Evolutionary conservation across 1,140 invertebrate species (phyloP).

Genomic region (Dinothrombium tinctorium): DNA sequence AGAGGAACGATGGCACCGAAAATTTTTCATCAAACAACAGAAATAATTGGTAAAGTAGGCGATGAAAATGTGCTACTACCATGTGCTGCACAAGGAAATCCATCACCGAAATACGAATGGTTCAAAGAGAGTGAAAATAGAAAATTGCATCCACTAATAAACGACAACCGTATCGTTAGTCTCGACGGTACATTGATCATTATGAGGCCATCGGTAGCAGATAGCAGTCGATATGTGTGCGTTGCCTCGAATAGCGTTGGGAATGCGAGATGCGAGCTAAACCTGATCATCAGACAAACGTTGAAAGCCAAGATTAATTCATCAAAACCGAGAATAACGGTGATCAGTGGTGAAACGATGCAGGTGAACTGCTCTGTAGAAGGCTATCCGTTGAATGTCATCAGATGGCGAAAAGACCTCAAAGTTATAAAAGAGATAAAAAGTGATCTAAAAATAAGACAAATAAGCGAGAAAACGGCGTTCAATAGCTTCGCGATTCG

Average conservation of each 20-base stretch:
- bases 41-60: not conserved
- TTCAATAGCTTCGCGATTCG: slow-evolving; percentile 9
- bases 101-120: slow-evolving; percentile 4
- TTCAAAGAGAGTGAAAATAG: not conserved
- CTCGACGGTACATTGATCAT: not conserved
- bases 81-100: slow-evolving; percentile 4
- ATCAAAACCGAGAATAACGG: not conserved
- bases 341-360: not conserved
- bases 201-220: not conserved
- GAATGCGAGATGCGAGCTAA: not conserved
- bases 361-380: slow-evolving; percentile 19
- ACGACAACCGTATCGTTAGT: not conserved
- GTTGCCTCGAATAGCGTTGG: not conserved
- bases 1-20: slow-evolving; percentile 3
- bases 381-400: slow-evolving; percentile 63
- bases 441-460: too few species aligned
- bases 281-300: not conserved
- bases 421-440: slow-evolving; percentile 20
- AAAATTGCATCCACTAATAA: too few species aligned
- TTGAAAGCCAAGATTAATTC: not conserved
- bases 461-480: not conserved
- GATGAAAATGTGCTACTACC: slow-evolving; percentile 3
- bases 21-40: slow-evolving; percentile 3
- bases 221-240: not conserved
- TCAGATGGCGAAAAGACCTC: slow-evolving; percentile 80